Evolutionary conservation across 37 sponge, comb jelly and placozoan species (phyloP).

Genomic region (Theonella swinhoei): DNA sequence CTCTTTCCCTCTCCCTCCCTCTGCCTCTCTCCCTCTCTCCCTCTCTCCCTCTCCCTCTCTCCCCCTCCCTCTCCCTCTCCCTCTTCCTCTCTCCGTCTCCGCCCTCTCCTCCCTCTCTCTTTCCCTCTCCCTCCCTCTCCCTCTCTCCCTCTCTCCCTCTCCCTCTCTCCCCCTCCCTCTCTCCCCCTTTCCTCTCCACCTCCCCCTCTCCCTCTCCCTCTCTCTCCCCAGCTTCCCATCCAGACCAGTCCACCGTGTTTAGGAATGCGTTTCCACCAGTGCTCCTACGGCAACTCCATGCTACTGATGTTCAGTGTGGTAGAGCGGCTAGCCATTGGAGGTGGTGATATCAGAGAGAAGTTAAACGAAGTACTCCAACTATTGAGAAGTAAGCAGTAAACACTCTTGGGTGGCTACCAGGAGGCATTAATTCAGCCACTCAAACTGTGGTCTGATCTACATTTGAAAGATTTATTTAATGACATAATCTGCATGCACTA

Average conservation of each 20-base stretch:
- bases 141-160: not conserved
- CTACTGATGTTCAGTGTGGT: not conserved
- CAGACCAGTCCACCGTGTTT: not conserved
- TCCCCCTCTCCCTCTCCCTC: not conserved
- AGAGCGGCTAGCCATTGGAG: not conserved
- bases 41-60: not conserved
- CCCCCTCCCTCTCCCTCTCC: not conserved
- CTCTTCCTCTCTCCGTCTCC: not conserved
- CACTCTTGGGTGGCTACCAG: not conserved
- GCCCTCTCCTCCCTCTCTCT: not conserved
- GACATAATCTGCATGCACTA: too few species aligned
- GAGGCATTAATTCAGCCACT: too few species aligned
- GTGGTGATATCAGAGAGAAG: constrained; percentile 4
- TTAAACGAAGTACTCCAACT: not conserved
- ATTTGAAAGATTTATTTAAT: too few species aligned
- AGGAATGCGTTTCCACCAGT: not conserved
- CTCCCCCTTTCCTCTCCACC: not conserved
- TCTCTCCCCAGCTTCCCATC: not conserved
- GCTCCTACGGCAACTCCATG: not conserved
- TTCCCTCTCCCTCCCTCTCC: not conserved
- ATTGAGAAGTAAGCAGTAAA: not conserved
- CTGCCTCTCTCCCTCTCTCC: not conserved
- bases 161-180: not conserved
- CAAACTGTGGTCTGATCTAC: too few species aligned
- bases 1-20: too few species aligned